Evolutionary conservation across 1,140 invertebrate genomes (phyloP).

Genomic region (Psix sp.): DNA sequence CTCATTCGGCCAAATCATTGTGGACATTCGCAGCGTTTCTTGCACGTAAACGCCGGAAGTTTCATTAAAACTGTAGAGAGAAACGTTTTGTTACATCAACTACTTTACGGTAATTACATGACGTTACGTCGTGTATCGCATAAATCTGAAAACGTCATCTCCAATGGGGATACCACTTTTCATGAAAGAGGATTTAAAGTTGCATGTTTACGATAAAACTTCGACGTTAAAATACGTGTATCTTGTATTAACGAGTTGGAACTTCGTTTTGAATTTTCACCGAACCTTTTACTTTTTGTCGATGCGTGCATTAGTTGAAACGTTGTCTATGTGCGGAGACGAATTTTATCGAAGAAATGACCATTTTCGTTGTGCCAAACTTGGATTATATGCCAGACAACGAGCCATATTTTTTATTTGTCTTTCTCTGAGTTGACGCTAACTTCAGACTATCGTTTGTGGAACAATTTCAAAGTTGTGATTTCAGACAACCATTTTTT

Average conservation of each 20-base stretch:
- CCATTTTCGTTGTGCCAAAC: slow-evolving; percentile 20
- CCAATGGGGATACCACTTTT: slow-evolving; percentile 22
- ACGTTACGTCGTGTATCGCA: slow-evolving; percentile 31
- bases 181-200: slow-evolving; percentile 31
- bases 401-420: slow-evolving; percentile 5
- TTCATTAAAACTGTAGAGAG: slow-evolving; percentile 25
- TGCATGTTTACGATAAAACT: slow-evolving; percentile 44
- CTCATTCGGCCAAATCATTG: slow-evolving; percentile 18
- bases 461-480: too few relatives aligned
- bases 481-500: too few relatives aligned
- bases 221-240: slow-evolving; percentile 33
- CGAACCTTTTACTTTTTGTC: slow-evolving; percentile 32
- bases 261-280: slow-evolving; percentile 41
- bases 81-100: slow-evolving; percentile 25
- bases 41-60: slow-evolving; percentile 15
- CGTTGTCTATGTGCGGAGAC: slow-evolving; percentile 2
- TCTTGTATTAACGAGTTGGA: slow-evolving; percentile 42
- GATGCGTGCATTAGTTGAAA: slow-evolving; percentile 15
- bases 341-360: slow-evolving; percentile 28
- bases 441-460: too few relatives aligned
- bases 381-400: slow-evolving; percentile 9
- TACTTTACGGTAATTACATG: slow-evolving; percentile 21
- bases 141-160: slow-evolving; percentile 37
- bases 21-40: slow-evolving; percentile 6
- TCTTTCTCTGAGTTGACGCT: neutral